Base-by-base conservation (phyloP, 2,888 invertebrate genomes). In the Mechanitis mazaeus region DNA sequence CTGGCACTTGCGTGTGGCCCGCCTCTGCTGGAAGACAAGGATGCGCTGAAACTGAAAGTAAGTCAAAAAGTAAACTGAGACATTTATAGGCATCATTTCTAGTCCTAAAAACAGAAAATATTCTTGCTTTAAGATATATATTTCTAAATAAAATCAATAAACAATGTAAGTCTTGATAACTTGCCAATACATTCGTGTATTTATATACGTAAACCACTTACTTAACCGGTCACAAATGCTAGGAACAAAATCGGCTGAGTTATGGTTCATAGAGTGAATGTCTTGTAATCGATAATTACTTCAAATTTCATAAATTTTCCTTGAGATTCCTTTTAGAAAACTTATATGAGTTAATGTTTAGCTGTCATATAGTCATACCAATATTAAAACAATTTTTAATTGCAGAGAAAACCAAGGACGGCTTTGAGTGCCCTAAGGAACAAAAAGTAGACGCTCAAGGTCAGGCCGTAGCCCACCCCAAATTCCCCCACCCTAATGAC, bases 1-100 rank as follows among this genome's bases (percentile, higher is more conserved):
- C 94, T 54, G 97, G 97, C 61, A 96, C 95, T 59, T 97, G 97
- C 79, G 96, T 96, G 59, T 97, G 97, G 97, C 96, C 97, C 3
- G 95, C 94, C 64, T 85, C 94, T 11, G 94, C 95, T 46, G 94
- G 93, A 69, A 93, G 96, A 74, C 91, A 93, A 76, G 95, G 95
- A 72, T 95, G 95, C 83, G 85, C 88, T 68, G 85, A 81, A 42
- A 87, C 86, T 67, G 87, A 91, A 33, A 92, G 92, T 93, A 76
- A 90, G 91, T 87, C 38, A 12, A 47, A 38, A 12, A 5, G 3
- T 31, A n/a, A 11, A 33, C 11, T 35, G 7, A 45, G 11, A 42
- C 42, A 9, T 3, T 9, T 42, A 9, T 7, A 42, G 7, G 7
- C 42, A 42, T 3, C 3, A 42, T 9, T 42, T 42, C 42, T 9